Conservation (phyloP, 2,797 vertebrate genomes). For the Hephaestus fuliginosus region DNA sequence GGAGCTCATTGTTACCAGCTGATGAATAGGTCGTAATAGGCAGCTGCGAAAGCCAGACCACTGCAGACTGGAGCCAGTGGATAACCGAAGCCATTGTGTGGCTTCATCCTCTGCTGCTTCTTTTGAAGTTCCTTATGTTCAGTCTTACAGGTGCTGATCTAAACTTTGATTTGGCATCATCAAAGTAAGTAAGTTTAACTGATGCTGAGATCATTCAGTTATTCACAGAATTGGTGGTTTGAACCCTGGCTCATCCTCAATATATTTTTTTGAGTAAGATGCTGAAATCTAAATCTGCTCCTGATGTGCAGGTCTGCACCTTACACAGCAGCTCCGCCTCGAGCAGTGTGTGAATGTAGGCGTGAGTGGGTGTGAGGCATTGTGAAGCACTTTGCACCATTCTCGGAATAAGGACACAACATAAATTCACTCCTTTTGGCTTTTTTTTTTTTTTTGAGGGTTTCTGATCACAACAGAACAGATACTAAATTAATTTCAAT, state of each 20-base stretch:
- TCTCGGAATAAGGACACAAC: slow-evolving; percentile 46
- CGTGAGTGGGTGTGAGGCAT: slow-evolving; percentile 70
- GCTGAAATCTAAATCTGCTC: slow-evolving; percentile 54
- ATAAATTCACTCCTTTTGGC: slow-evolving; percentile 24
- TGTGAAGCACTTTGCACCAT: slow-evolving; percentile 53
- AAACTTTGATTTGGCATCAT: slow-evolving; percentile 1
- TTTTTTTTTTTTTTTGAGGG: slow-evolving; percentile 20
- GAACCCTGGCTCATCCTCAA: slow-evolving; percentile 19
- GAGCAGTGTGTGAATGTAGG: slow-evolving; percentile 56
- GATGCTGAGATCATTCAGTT: slow-evolving; percentile 9
- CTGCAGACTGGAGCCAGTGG: slow-evolving; percentile 26
- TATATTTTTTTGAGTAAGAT: slow-evolving; percentile 18
- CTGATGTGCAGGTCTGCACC: slow-evolving; percentile 58
- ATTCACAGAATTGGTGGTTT: slow-evolving; percentile 21
- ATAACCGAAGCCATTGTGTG: slow-evolving; percentile 34
- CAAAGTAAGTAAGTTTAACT: background rate
- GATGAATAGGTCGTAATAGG: slow-evolving; percentile 60
- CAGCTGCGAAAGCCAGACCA: slow-evolving; percentile 47
- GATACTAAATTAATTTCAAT: background rate
- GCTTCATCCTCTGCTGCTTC: slow-evolving; percentile 21
- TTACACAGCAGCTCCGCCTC: slow-evolving; percentile 53
- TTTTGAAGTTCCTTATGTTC: slow-evolving; percentile 20
- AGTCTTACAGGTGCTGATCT: slow-evolving; percentile 18
- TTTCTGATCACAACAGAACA: slow-evolving; percentile 10
- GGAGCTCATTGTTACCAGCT: slow-evolving; percentile 68